phyloP scores from a whole-genome alignment of 2,797 vertebrate species.

The Alcedo quadribrachys region DNA sequence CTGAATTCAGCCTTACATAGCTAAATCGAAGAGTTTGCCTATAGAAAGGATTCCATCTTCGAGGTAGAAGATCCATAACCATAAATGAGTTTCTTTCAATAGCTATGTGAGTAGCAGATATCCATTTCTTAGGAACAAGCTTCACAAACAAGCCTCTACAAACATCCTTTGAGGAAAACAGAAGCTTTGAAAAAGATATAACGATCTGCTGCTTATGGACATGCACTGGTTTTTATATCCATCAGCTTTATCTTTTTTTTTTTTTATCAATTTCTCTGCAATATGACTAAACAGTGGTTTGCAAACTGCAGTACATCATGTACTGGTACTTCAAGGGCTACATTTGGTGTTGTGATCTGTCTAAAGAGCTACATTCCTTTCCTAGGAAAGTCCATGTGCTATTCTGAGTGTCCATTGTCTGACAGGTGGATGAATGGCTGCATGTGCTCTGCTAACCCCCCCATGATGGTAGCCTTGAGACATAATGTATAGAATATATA shows the following conservation, averaged over 20 bases:
- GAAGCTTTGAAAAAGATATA: background rate
- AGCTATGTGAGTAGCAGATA: background rate
- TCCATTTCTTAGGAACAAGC: background rate
- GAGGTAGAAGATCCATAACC: background rate
- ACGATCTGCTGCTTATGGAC: background rate
- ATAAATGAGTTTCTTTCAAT: background rate
- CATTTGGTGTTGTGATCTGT: accelerated
- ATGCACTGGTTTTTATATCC: background rate
- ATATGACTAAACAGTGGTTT: background rate
- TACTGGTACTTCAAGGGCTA: background rate
- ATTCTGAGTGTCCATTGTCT: background rate
- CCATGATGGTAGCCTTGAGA: background rate
- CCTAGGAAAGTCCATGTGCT: accelerated
- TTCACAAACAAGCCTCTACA: background rate
- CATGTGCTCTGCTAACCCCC: background rate
- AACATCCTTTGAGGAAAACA: background rate
- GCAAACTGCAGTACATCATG: background rate
- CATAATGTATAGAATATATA: background rate
- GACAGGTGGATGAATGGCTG: background rate
- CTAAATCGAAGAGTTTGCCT: background rate
- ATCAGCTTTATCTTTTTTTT: background rate
- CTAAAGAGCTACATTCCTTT: background rate
- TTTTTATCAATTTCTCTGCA: background rate
- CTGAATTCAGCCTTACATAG: background rate
- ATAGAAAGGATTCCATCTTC: background rate